Base-by-base conservation (phyloP, 2,888 invertebrate species). In the Myopa testacea region DNA sequence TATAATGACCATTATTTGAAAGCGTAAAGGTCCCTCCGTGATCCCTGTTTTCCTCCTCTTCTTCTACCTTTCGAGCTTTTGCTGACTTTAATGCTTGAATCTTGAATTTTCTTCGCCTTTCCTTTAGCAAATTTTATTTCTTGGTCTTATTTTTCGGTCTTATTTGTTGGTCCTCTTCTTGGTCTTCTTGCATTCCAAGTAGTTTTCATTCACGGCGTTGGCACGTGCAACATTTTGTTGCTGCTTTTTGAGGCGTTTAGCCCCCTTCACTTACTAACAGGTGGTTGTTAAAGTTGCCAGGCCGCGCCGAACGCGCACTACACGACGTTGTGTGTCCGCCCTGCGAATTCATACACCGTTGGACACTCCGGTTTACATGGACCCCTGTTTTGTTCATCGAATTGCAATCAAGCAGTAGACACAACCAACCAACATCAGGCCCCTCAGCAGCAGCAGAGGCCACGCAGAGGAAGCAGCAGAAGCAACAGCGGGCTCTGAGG, bases 211-310 rank as follows among this genome's bases (percentile, higher is more conserved):
- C 74, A 26, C n/a, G 8, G 34, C 52, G 26, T 50, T 52, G 63
- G 74, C 63, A 65, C 74, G 63, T 74, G 63, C 52, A 65, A 7
- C 52, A 12, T 45, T 63, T 74, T 10, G 50, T 26, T 74, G 16
- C 16, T 63, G 40, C 40, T 26, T n/a, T 45, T 34, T 55, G 26
- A 3, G 45, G 69, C n/a, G 8, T 26, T 16, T 16, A 4, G 50
- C 19, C n/a, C 34, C 74, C 37, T 19, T 55, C 55, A 19, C 14
- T 52, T 10, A 16, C 52, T n/a, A 74, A 65, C 74, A 74, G 74
- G 74, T 74, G 74, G 63, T n/a, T 45, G 60, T 55, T 37, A 19
- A 58, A 58, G 40, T 72, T 63, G 34, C 62, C 60, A 60, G 6
- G 50, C 50, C 50, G 50, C 14, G 50, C 50, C 50, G 14, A 8